A percentile compares a stretch with the other conserved stretches of the same genome.
phyloP scores from a whole-genome alignment of 2,797 vertebrate species.

The Manis javanica region DNA sequence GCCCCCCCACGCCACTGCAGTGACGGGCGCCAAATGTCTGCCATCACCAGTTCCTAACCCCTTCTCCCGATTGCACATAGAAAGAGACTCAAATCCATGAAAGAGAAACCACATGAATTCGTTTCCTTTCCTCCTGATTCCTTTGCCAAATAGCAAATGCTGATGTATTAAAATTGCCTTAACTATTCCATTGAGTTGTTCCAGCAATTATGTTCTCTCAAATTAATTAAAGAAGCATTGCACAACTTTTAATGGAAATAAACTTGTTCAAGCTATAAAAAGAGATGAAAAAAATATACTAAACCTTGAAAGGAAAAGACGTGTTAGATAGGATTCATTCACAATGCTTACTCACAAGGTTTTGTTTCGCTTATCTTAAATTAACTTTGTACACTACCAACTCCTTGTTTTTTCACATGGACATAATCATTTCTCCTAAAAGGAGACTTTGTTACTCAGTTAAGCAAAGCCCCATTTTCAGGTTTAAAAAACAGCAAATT shows the following conservation, averaged over 20 bases:
- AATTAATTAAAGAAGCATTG: slow-evolving; percentile 45
- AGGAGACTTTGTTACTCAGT: not conserved
- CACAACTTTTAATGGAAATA: slow-evolving; percentile 37
- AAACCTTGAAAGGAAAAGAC: not conserved
- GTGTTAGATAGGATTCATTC: not conserved
- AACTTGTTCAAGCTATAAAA: not conserved
- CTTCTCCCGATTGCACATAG: not conserved
- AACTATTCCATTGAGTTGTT: slow-evolving; percentile 53
- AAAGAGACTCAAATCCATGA: not conserved
- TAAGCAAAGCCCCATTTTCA: not conserved
- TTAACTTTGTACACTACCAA: not conserved
- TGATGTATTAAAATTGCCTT: slow-evolving; percentile 49
- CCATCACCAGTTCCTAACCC: not conserved
- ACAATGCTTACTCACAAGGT: not conserved
- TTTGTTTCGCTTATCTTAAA: not conserved
- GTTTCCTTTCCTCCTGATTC: not conserved
- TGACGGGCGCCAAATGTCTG: not conserved
- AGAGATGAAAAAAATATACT: not conserved
- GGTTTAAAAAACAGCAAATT: not conserved
- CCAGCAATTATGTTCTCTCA: slow-evolving; percentile 47
- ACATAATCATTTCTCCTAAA: not conserved
- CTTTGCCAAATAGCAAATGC: slow-evolving; percentile 50
- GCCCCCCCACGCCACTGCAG: no score
- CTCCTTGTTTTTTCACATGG: not conserved
- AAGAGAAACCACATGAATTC: not conserved